Conservation (phyloP, 2,113 vertebrate species). For the Ammodramus savannarum region DNA sequence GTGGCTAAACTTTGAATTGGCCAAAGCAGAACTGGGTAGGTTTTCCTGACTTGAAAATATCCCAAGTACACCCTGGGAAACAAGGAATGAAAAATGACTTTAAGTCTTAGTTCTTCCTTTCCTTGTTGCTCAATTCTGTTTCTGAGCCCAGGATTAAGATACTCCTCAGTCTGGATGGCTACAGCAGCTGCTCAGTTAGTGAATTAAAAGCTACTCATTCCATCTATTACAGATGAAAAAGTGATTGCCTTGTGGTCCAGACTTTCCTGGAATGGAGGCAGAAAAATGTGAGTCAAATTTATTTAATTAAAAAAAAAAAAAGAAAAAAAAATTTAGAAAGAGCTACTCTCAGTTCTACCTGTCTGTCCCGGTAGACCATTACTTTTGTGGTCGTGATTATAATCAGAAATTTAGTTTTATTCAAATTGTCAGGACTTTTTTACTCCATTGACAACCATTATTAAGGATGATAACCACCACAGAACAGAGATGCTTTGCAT, state of each 20-base stretch:
- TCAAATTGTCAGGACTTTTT: background rate
- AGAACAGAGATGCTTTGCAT: background rate
- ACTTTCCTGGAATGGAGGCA: background rate
- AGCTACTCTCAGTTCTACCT: background rate
- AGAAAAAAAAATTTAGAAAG: fast-evolving
- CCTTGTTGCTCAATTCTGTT: background rate
- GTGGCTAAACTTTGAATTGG: background rate
- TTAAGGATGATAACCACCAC: background rate
- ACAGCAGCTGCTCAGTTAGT: background rate
- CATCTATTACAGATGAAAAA: background rate
- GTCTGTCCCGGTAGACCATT: background rate
- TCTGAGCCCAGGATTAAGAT: background rate
- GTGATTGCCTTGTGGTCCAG: background rate
- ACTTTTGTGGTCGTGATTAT: background rate
- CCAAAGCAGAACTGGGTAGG: background rate
- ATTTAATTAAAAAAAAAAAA: background rate
- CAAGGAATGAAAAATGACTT: background rate
- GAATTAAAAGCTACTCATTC: background rate
- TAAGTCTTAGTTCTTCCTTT: background rate
- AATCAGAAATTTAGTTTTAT: background rate
- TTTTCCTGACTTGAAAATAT: background rate
- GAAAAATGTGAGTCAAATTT: background rate
- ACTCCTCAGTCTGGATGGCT: background rate
- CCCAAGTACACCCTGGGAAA: background rate
- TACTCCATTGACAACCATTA: background rate